Percentiles rank a stretch among this genome's conserved stretches.
Evolutionary conservation across 2,113 vertebrate genomes (phyloP).

Genomic region (Gorsachius goisagi): DNA sequence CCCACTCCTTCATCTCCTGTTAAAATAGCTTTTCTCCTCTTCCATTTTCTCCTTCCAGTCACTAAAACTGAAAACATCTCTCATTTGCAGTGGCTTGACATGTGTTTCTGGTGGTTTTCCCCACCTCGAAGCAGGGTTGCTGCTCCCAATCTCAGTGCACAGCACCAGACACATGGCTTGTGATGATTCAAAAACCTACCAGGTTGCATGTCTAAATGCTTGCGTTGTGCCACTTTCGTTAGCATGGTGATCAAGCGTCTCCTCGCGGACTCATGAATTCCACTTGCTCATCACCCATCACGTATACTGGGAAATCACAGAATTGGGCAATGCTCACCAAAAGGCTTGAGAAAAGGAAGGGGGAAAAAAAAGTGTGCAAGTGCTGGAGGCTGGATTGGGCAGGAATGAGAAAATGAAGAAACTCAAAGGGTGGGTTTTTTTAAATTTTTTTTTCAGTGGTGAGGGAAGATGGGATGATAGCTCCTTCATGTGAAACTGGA

Average conservation of each 20-base stretch:
- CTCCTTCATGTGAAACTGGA: slow-evolving; percentile 13
- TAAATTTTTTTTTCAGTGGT: neutral
- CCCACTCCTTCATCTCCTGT: neutral
- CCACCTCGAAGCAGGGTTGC: no score
- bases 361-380: neutral
- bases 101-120: neutral
- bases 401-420: neutral
- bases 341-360: neutral
- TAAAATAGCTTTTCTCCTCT: neutral
- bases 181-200: neutral
- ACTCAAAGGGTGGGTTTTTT: neutral
- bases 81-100: neutral
- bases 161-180: fast-evolving
- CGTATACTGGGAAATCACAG: neutral
- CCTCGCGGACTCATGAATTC: fast-evolving
- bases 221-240: neutral
- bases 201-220: neutral
- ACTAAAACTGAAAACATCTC: neutral
- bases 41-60: neutral
- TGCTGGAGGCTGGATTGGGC: neutral
- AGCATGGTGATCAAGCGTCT: neutral
- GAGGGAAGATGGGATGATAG: neutral
- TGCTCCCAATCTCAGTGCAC: neutral
- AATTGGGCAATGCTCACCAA: neutral
- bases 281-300: neutral